These are phyloP conservation scores for Pachymerium ferrugineum DNA, from an alignment of 2,888 invertebrate species.

Conservation along the genomic window DNA sequence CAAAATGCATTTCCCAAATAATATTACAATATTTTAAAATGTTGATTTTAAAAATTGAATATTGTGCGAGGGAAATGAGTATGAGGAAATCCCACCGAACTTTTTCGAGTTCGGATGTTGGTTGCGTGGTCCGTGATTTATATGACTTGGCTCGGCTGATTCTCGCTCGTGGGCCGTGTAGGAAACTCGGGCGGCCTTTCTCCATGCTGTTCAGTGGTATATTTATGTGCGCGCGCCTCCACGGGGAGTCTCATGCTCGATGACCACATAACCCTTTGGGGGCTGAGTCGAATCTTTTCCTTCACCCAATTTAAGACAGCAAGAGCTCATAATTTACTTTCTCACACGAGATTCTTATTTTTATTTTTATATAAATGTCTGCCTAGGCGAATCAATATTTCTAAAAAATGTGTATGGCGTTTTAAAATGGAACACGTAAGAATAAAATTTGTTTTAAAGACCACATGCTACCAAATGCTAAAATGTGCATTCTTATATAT, in stretches of 20 bases:
- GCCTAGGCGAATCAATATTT: neutral
- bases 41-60: neutral
- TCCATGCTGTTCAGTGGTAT: conserved; percentile 23
- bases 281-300: conserved; percentile 25
- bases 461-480: no score
- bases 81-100: neutral
- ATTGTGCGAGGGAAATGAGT: neutral
- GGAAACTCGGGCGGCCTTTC: conserved; percentile 29
- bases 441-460: no score
- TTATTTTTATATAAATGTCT: conserved; percentile 1
- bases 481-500: no score
- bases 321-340: neutral
- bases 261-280: conserved; percentile 24
- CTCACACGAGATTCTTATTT: neutral
- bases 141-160: conserved; percentile 23
- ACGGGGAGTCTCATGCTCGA: conserved; percentile 27
- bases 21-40: neutral
- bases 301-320: conserved; percentile 27
- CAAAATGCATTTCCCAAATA: no score
- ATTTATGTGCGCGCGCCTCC: conserved; percentile 30
- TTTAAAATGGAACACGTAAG: conserved; percentile 16
- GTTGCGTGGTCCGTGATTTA: conserved; percentile 23
- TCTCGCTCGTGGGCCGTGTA: conserved; percentile 22
- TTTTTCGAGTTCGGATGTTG: conserved; percentile 14
- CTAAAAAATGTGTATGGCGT: neutral